Evolutionary conservation across 2,797 vertebrate species (phyloP).

Genomic region (Chelidonichthys spinosus): DNA sequence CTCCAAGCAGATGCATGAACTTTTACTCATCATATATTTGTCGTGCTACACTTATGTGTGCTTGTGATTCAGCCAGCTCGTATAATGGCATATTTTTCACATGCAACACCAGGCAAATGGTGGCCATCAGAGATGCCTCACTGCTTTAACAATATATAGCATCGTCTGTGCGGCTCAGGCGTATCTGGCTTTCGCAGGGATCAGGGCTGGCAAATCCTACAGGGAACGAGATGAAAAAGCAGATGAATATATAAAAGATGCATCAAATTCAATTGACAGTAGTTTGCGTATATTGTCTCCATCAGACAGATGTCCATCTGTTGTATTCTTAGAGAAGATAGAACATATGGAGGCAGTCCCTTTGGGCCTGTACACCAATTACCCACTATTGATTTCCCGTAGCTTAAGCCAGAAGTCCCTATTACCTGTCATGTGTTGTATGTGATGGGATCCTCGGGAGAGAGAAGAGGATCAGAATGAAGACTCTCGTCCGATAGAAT

Average conservation of each 20-base stretch:
- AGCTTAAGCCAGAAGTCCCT: constrained; percentile 45
- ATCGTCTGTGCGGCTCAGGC: not conserved
- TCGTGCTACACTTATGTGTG: not conserved
- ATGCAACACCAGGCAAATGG: not conserved
- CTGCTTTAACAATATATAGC: not conserved
- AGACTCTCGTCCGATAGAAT: constrained; percentile 10
- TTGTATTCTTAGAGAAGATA: not conserved
- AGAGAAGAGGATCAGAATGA: constrained; percentile 24
- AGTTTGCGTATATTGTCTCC: constrained; percentile 15
- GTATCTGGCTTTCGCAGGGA: not conserved
- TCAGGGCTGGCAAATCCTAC: not conserved
- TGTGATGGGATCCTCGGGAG: constrained; percentile 27
- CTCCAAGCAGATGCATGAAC: not conserved
- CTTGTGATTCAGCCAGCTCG: not conserved
- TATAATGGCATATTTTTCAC: not conserved
- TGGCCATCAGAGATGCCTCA: not conserved
- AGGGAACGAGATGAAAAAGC: constrained; percentile 7
- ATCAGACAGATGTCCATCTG: constrained; percentile 30
- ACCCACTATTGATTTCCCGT: constrained; percentile 59
- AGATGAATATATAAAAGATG: not conserved
- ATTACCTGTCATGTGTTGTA: constrained; percentile 57
- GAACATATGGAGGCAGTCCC: constrained; percentile 20
- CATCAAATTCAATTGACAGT: constrained; percentile 6
- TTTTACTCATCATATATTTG: not conserved
- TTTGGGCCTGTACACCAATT: constrained; percentile 50